Evolutionary conservation across 1,140 invertebrate genomes (phyloP).

Genomic region (Tetramorium parvispinum): DNA sequence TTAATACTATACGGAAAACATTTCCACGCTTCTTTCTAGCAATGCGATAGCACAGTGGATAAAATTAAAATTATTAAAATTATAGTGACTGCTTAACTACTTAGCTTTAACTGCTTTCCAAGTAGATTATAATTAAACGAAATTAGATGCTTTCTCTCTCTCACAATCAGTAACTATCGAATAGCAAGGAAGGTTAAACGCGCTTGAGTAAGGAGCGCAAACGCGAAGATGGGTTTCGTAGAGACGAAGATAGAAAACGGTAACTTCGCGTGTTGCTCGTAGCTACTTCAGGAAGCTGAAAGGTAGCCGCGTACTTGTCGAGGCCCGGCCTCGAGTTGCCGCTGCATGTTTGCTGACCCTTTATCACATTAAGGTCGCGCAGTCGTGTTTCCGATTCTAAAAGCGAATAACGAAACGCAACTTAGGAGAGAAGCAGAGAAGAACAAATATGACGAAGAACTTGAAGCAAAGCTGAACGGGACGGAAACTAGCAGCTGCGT

Average conservation of each 20-base stretch:
- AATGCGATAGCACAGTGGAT: background rate
- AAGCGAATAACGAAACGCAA: constrained; percentile 40
- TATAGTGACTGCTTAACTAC: background rate
- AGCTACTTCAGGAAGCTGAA: constrained; percentile 58
- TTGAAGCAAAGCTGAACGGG: background rate
- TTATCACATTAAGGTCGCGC: constrained; percentile 50
- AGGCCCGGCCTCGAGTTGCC: constrained; percentile 31
- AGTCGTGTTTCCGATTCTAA: constrained; percentile 38
- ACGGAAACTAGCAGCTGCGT: background rate
- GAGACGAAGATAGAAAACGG: constrained; percentile 48
- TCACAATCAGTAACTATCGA: constrained; percentile 13
- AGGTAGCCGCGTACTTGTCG: constrained; percentile 59
- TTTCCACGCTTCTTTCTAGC: background rate
- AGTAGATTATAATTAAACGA: constrained; percentile 30
- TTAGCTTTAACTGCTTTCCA: constrained; percentile 1
- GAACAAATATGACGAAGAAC: constrained; percentile 23
- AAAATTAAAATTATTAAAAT: constrained; percentile 12
- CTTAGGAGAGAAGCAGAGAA: constrained; percentile 10
- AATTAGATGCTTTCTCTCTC: constrained; percentile 22
- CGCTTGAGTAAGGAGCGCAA: constrained; percentile 27
- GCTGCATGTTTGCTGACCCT: constrained; percentile 57
- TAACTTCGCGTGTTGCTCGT: constrained; percentile 56
- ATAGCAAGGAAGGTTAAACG: constrained; percentile 39
- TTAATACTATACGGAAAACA: background rate
- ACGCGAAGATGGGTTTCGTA: constrained; percentile 8